Evolutionary conservation across 2,797 vertebrate species (phyloP).

Genomic region (Anabacerthia variegaticeps): DNA sequence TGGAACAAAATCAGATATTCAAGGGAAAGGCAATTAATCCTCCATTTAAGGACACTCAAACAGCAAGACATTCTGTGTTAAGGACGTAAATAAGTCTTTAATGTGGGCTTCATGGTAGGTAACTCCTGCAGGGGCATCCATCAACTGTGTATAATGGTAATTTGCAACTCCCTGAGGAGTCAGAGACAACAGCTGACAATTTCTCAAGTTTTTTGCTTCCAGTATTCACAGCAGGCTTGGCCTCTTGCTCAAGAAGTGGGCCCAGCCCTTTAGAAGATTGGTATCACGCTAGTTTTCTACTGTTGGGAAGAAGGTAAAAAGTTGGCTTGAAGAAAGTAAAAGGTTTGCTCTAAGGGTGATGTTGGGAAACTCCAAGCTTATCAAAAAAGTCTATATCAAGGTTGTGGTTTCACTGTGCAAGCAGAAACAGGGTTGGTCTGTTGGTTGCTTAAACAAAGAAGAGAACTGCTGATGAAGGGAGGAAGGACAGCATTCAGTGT

Average conservation of each 20-base stretch:
- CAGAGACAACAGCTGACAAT: constrained; percentile 4
- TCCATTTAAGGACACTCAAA: constrained; percentile 31
- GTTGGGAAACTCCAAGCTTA: not conserved
- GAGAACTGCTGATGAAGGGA: not conserved
- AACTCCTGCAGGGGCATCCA: constrained; percentile 37
- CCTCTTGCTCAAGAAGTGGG: not conserved
- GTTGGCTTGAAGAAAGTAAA: not conserved
- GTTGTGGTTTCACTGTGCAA: not conserved
- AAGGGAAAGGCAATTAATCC: constrained; percentile 48
- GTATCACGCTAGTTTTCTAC: not conserved
- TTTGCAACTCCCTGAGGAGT: not conserved
- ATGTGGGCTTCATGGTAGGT: constrained; percentile 38
- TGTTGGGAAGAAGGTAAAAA: not conserved
- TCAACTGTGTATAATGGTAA: not conserved
- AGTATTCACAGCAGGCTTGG: not conserved
- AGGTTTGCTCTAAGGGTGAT: not conserved
- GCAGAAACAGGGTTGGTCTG: not conserved
- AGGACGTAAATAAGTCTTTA: constrained; percentile 51
- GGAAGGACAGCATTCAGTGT: not conserved
- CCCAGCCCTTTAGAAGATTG: not conserved
- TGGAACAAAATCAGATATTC: constrained; percentile 14
- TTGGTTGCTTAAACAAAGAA: not conserved
- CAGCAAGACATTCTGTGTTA: constrained; percentile 33
- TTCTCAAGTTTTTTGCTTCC: not conserved
- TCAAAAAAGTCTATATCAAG: not conserved